Base-by-base conservation (phyloP, 2,888 invertebrate genomes). In the Eudemis profundana region DNA sequence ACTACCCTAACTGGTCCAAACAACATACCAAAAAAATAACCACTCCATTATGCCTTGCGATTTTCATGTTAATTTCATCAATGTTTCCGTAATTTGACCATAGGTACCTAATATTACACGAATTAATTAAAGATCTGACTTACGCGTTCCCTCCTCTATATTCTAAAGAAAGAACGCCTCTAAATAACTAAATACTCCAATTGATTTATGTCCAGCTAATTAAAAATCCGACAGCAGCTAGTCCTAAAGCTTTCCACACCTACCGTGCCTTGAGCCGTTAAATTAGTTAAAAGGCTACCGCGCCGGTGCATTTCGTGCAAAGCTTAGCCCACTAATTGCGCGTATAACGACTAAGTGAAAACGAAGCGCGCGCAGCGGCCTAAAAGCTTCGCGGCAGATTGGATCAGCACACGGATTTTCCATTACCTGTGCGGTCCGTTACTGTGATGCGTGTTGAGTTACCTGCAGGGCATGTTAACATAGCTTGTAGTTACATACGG, bases 361-460 rank as follows among this genome's bases (percentile, higher is more conserved):
- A 85, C 83, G 82, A 83, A 85, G 82, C 85, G 76, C 76, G 70
- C 70, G 72, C 71, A 68, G 73, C 81, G 78, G 85, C 86, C 87
- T 89, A 88, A 89, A 88, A 88, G 88, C 86, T 83, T 78, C 79
- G 82, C 80, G 79, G 79, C 82, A 85, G 89, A 90, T 91, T 87
- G 87, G 84, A 90, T 90, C 90, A 87, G 85, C 90, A 88, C 89
- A 89, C 82, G 88, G 84, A 78, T 89, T 89, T 89, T 88, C 88
- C 89, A 90, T 91, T 90, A 89, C 83, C 46, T 53, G 36, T 46
- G 44, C 36, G 49, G 79, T 83, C 83, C 78, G 81, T 81, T 81
- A 78, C 78, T n/a, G 75, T 77, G 74, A 72, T 75, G 51, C 40
- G 46, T 54, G 19, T 17, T 44, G 44, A 8, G 47, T 42, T 46